A percentile compares a stretch with the other conserved stretches of the same genome.
These are phyloP conservation scores for Cryptomyrus ogoouensis DNA, from an alignment of 2,113 vertebrate genomes.

Conservation along the genomic window DNA sequence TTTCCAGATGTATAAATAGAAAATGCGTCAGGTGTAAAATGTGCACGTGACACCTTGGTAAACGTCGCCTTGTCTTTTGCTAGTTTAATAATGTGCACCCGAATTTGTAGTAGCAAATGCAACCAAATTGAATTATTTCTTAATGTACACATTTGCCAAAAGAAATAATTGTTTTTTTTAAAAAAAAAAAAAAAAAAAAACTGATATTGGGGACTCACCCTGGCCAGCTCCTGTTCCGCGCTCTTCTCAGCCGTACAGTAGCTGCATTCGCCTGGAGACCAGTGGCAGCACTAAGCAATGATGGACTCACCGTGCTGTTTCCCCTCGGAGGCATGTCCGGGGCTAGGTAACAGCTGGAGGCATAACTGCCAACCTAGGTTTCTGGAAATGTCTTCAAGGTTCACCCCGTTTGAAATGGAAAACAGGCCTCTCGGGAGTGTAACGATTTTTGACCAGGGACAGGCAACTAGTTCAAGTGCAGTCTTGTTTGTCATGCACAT, in stretches of 20 bases:
- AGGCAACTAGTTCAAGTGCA: not conserved
- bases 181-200: not conserved
- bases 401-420: conserved; percentile 4
- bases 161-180: not conserved
- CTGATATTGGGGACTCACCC: not conserved
- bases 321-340: not conserved
- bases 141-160: not conserved
- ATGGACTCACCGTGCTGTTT: not conserved
- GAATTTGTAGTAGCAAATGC: not conserved
- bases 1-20: not conserved
- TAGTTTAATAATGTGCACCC: not conserved
- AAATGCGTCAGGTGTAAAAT: not conserved
- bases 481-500: not conserved
- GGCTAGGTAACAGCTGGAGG: not conserved
- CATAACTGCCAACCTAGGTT: not conserved
- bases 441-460: conserved; percentile 1
- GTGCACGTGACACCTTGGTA: not conserved
- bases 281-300: not conserved
- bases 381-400: not conserved
- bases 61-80: not conserved
- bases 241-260: not conserved
- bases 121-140: not conserved
- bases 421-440: not conserved
- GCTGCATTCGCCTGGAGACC: not conserved
- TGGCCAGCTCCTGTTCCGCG: not conserved